Conservation (phyloP, 2,113 vertebrate genomes). For the Siniperca chuatsi region DNA sequence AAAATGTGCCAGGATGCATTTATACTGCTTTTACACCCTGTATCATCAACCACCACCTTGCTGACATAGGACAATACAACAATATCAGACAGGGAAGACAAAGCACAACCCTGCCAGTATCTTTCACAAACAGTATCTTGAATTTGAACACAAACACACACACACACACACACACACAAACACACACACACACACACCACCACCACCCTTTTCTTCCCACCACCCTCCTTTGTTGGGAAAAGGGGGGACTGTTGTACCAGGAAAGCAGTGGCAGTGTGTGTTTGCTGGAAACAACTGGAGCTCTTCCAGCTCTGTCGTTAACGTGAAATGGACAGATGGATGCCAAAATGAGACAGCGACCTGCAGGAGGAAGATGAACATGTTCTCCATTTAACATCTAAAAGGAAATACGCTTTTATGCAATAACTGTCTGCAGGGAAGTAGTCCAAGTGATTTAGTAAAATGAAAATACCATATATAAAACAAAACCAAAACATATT, state of each 20-base stretch:
- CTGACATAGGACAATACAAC: constrained; percentile 10
- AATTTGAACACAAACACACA: constrained; percentile 16
- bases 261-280: constrained; percentile 67
- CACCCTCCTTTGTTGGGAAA: constrained; percentile 74
- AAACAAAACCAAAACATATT: background rate
- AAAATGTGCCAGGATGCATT: constrained; percentile 2
- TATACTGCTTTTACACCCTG: constrained; percentile 11
- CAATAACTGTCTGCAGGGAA: constrained; percentile 11
- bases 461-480: background rate
- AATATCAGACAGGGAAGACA: constrained; percentile 24
- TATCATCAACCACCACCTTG: constrained; percentile 28
- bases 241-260: constrained; percentile 73
- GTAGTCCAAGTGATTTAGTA: constrained; percentile 2
- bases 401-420: constrained; percentile 39
- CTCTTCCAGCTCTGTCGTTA: constrained; percentile 78
- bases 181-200: constrained; percentile 2
- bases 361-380: constrained; percentile 40
- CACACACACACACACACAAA: constrained; percentile 7
- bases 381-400: constrained; percentile 26
- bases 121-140: constrained; percentile 16
- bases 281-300: constrained; percentile 84
- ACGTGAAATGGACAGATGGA: constrained; percentile 57
- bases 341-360: constrained; percentile 58
- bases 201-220: constrained; percentile 49
- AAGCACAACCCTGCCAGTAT: constrained; percentile 17